Evolutionary conservation across 2,113 vertebrate species (phyloP).

Genomic region (Pseudolaguvia tuberculata): DNA sequence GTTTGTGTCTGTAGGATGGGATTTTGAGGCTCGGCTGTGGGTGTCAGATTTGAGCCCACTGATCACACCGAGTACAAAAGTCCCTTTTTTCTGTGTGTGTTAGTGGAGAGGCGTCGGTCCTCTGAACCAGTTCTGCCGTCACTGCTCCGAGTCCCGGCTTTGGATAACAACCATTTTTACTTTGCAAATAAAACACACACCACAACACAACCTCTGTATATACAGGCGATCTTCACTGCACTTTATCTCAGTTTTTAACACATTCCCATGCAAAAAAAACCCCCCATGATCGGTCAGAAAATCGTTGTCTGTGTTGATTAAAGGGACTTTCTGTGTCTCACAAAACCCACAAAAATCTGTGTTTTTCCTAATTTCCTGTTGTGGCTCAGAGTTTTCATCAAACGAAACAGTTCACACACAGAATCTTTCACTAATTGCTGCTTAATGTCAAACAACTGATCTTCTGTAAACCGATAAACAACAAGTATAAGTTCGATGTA

Average conservation of each 20-base stretch:
- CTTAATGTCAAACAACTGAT: too few relatives aligned
- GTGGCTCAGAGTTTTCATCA: neutral
- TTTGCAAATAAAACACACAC: too few relatives aligned
- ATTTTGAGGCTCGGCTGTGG: slow-evolving; percentile 45
- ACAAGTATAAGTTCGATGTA: too few relatives aligned
- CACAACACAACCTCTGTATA: neutral
- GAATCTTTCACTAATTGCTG: neutral
- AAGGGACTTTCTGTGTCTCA: slow-evolving; percentile 46
- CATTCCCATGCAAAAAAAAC: neutral
- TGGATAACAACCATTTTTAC: neutral
- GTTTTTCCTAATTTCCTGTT: slow-evolving; percentile 35
- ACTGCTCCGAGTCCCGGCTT: slow-evolving; percentile 27
- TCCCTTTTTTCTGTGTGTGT: slow-evolving; percentile 56
- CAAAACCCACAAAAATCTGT: slow-evolving; percentile 45
- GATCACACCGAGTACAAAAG: slow-evolving; percentile 47
- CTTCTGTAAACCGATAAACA: too few relatives aligned
- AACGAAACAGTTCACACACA: slow-evolving; percentile 1
- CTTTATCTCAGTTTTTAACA: neutral
- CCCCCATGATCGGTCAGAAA: neutral
- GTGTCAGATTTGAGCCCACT: slow-evolving; percentile 51
- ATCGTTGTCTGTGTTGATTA: neutral
- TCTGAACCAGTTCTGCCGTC: slow-evolving; percentile 55
- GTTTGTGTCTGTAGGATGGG: slow-evolving; percentile 40
- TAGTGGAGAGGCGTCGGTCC: slow-evolving; percentile 57
- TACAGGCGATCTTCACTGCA: neutral